Conservation (phyloP, 2,888 invertebrate species). For the Pseudanteris insignis region DNA sequence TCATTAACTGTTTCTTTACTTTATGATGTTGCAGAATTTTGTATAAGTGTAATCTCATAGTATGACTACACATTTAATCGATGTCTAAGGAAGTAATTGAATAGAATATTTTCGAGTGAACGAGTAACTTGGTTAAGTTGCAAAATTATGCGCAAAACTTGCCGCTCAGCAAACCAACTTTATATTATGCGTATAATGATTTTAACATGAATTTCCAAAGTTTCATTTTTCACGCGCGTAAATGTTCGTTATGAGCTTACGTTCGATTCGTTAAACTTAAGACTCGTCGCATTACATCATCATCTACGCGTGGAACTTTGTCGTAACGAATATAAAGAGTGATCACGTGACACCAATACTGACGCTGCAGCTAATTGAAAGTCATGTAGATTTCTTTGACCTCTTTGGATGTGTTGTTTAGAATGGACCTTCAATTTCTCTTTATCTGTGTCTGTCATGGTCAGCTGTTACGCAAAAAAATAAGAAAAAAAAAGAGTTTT, state of each 20-base stretch:
- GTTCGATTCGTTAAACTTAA: slow-evolving; percentile 12
- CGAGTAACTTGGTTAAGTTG: too few relatives aligned
- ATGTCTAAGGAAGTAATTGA: too few relatives aligned
- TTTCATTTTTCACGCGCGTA: background rate
- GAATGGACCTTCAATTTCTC: slow-evolving; percentile 26
- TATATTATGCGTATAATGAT: too few relatives aligned
- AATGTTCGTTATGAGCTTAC: slow-evolving; percentile 5
- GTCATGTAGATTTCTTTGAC: slow-evolving; percentile 33
- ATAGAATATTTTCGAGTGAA: too few relatives aligned
- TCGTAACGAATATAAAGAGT: slow-evolving; percentile 33
- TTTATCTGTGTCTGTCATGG: slow-evolving; percentile 23
- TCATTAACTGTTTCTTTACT: too few relatives aligned
- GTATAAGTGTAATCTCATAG: too few relatives aligned
- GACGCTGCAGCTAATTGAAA: slow-evolving; percentile 31
- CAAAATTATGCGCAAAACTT: too few relatives aligned
- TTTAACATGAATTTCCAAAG: too few relatives aligned
- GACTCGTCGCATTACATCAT: slow-evolving; percentile 19
- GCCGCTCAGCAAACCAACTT: too few relatives aligned
- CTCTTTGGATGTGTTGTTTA: slow-evolving; percentile 20
- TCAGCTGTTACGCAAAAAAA: slow-evolving; percentile 22
- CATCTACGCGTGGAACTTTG: slow-evolving; percentile 25
- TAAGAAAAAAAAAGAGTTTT: slow-evolving; percentile 22
- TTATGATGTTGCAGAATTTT: too few relatives aligned
- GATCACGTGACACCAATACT: slow-evolving; percentile 23
- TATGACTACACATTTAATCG: too few relatives aligned